Base-by-base conservation (phyloP, 2,113 vertebrate species). In the Tiliqua scincoides region DNA sequence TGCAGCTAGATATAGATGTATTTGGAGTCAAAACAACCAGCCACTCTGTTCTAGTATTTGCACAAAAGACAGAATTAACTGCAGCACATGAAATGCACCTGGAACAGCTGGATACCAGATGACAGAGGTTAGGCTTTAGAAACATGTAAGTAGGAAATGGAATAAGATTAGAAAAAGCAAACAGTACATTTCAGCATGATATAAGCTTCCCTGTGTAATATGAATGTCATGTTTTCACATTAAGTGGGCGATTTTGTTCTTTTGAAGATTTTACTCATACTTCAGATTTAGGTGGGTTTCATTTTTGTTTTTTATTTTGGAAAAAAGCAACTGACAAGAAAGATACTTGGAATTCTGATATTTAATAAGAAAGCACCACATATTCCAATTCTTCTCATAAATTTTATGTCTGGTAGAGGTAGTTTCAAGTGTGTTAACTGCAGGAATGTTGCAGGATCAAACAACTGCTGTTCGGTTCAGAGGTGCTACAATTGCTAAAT, bases 91-190 rank as follows among this genome's bases (percentile, higher is more conserved):
- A 96, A 95, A 91, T 92, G 91, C 61, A 87, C 92, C 91, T 95
- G 88, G 84, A 94, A 93, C 83, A 94, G 89, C 93, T 93, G 95
- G 84, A 92, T 67, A 91, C 89, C 90, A 92, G 88, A 94, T 84
- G 92, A 95, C 71, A 83, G 52, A 93, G 89, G 92, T 93, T 89
- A 93, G 85, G 87, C 84, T 88, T 94, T 90, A 89, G 90, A 92
- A 92, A 93, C 91, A 92, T 83, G 79, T 85, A 93, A 95, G 91
- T 91, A 91, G 93, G 93, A 94, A 85, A 92, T 85, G 88, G 89
- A 83, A 61, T 92, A 89, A 91, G 73, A 95, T 92, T 89, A 93
- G 89, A 88, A 82, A 94, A 94, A 95, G 87, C 80, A 92, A 94
- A 89, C 3, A 87, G 76, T 89, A 88, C 85, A 89, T 93, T 94